These are phyloP conservation scores for Grallaria varia DNA, from an alignment of 2,113 vertebrate genomes.

Conservation along the genomic window DNA sequence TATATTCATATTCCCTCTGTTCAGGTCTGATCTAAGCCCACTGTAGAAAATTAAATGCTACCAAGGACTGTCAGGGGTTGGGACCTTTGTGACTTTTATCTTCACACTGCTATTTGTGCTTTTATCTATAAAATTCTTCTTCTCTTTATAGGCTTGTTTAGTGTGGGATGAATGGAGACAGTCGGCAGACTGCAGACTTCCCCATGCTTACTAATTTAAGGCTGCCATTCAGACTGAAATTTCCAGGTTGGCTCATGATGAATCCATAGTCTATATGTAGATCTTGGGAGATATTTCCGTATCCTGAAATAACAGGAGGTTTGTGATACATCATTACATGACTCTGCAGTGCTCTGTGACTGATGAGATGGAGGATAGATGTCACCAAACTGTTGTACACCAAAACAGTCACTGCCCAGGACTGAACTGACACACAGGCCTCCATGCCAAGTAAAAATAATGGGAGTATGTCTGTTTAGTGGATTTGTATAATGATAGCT, in stretches of 20 bases:
- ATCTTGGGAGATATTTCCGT: neutral
- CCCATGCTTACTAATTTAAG: constrained; percentile 35
- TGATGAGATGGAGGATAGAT: neutral
- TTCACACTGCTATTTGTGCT: neutral
- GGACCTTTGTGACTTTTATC: neutral
- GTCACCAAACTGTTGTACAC: neutral
- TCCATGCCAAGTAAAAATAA: neutral
- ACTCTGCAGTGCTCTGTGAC: accelerated
- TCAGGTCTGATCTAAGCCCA: neutral
- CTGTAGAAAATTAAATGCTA: neutral
- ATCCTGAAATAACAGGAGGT: constrained; percentile 34
- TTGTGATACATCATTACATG: neutral
- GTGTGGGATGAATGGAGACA: neutral
- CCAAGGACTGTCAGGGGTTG: neutral
- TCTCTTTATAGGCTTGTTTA: neutral
- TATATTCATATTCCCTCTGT: neutral
- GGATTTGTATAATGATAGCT: neutral
- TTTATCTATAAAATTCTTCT: neutral
- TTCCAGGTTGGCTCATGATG: constrained; percentile 37
- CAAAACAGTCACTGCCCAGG: neutral
- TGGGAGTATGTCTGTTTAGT: neutral
- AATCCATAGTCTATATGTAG: neutral
- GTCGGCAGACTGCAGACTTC: neutral
- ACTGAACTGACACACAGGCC: neutral
- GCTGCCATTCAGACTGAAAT: neutral